A percentile compares a stretch with the other conserved stretches of the same genome.
Evolutionary conservation across 2,888 invertebrate genomes (phyloP).

Genomic region (Drosophila mercatorum): DNA sequence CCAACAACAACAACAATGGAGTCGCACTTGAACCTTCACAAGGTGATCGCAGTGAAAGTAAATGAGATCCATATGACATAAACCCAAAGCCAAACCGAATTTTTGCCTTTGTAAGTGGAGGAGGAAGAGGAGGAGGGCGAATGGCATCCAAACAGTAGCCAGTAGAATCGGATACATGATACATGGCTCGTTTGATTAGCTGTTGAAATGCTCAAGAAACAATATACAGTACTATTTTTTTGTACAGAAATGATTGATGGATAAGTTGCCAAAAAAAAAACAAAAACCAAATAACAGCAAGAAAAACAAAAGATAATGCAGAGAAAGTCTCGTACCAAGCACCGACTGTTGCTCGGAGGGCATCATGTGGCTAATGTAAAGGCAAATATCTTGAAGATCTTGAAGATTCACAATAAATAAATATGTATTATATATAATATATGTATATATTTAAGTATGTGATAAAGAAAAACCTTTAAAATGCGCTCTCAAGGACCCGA

Average conservation of each 20-base stretch:
- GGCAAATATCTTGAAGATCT: not conserved
- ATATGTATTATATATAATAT: not conserved
- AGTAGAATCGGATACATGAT: slow-evolving; percentile 32
- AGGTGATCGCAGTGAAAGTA: slow-evolving; percentile 76
- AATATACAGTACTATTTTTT: not conserved
- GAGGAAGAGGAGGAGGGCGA: too few species aligned
- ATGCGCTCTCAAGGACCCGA: slow-evolving; percentile 4
- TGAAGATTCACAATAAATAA: not conserved
- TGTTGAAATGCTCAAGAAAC: not conserved
- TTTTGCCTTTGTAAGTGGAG: slow-evolving; percentile 23
- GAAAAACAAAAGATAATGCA: slow-evolving; percentile 13
- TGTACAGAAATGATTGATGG: slow-evolving; percentile 47
- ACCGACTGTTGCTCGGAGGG: slow-evolving; percentile 14
- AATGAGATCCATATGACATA: slow-evolving; percentile 57
- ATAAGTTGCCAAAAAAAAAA: slow-evolving; percentile 19
- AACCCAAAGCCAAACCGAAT: slow-evolving; percentile 32
- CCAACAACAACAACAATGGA: slow-evolving; percentile 34
- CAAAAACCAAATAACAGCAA: not conserved
- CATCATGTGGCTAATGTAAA: not conserved
- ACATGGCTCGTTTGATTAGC: slow-evolving; percentile 10
- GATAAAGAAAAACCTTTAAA: not conserved
- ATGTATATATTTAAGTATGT: not conserved
- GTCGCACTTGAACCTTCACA: slow-evolving; percentile 73
- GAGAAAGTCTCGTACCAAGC: slow-evolving; percentile 48
- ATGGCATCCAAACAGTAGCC: not conserved